Percentiles rank a stretch among this genome's conserved stretches.
phyloP scores from a whole-genome alignment of 1,140 invertebrate genomes.

The Temnothorax nylanderi region DNA sequence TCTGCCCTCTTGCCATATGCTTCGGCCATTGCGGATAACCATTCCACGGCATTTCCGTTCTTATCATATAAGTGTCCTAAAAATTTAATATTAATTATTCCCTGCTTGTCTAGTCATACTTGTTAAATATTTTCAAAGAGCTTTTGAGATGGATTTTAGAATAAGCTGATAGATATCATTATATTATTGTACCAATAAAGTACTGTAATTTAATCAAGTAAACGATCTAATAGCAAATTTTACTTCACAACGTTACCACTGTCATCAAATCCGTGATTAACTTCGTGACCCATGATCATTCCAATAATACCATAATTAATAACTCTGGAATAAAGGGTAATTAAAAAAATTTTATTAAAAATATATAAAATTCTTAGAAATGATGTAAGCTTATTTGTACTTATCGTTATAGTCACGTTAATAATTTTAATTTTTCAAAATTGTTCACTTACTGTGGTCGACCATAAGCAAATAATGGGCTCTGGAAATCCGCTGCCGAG shows the following conservation, averaged over 20 bases:
- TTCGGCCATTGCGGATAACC: slow-evolving; percentile 57
- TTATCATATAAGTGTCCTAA: slow-evolving; percentile 53
- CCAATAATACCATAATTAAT: slow-evolving; percentile 68
- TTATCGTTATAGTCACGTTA: not conserved
- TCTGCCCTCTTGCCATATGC: slow-evolving; percentile 50
- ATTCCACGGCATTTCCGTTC: slow-evolving; percentile 48
- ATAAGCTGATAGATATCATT: not conserved
- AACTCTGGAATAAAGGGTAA: slow-evolving; percentile 15
- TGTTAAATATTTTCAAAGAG: not conserved
- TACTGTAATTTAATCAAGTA: not conserved
- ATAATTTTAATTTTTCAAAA: not conserved
- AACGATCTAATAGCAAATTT: not conserved
- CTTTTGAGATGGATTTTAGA: not conserved
- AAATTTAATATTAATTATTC: not conserved
- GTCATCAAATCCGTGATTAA: slow-evolving; percentile 69
- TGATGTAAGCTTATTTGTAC: not conserved
- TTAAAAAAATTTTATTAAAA: not conserved
- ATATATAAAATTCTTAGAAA: not conserved
- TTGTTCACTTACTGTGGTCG: slow-evolving; percentile 62
- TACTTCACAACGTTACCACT: slow-evolving; percentile 12
- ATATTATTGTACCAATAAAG: too few relatives aligned
- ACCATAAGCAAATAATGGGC: slow-evolving; percentile 56
- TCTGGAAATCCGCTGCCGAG: slow-evolving; percentile 65
- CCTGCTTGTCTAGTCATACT: too few relatives aligned
- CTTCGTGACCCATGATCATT: slow-evolving; percentile 63